phyloP scores from a whole-genome alignment of 1,140 invertebrate species.

The Thaumatotibia leucotreta region DNA sequence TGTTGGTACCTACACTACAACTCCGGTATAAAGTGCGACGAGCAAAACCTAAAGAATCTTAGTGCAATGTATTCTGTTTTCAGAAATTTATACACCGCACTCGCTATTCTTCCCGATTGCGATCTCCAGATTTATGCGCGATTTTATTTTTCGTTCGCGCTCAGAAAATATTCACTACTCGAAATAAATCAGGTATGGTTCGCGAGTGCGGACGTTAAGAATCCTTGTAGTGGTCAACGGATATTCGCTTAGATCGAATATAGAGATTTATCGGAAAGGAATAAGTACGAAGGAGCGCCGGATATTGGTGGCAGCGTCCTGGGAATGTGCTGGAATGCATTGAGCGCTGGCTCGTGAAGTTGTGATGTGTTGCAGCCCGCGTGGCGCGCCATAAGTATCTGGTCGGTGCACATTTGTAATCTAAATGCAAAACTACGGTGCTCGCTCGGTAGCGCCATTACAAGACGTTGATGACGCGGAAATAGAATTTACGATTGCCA shows the following conservation, averaged over 20 bases:
- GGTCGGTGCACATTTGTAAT: constrained; percentile 27
- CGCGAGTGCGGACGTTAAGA: constrained; percentile 33
- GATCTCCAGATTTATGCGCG: constrained; percentile 38
- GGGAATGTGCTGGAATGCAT: constrained; percentile 39
- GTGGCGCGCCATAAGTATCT: constrained; percentile 33
- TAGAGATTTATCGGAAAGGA: constrained; percentile 37
- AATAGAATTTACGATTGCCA: constrained; percentile 58
- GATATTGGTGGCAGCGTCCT: constrained; percentile 23
- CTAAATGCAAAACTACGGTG: constrained; percentile 46
- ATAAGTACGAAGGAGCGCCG: constrained; percentile 21
- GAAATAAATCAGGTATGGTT: constrained; percentile 46
- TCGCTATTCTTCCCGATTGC: constrained; percentile 32
- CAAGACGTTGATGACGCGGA: constrained; percentile 56
- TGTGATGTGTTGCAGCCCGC: constrained; percentile 39
- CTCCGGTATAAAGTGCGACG: constrained; percentile 47
- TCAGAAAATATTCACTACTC: constrained; percentile 32
- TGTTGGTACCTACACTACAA: too few relatives aligned
- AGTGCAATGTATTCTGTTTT: constrained; percentile 22
- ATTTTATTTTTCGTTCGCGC: constrained; percentile 23
- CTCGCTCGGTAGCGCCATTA: constrained; percentile 28
- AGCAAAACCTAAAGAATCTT: constrained; percentile 46
- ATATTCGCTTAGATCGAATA: constrained; percentile 29
- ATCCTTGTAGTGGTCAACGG: constrained; percentile 32
- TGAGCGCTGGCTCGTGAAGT: constrained; percentile 23
- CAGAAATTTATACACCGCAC: constrained; percentile 29